phyloP scores from a whole-genome alignment of 2,888 invertebrate genomes.

The Chromoteleia sp. region DNA sequence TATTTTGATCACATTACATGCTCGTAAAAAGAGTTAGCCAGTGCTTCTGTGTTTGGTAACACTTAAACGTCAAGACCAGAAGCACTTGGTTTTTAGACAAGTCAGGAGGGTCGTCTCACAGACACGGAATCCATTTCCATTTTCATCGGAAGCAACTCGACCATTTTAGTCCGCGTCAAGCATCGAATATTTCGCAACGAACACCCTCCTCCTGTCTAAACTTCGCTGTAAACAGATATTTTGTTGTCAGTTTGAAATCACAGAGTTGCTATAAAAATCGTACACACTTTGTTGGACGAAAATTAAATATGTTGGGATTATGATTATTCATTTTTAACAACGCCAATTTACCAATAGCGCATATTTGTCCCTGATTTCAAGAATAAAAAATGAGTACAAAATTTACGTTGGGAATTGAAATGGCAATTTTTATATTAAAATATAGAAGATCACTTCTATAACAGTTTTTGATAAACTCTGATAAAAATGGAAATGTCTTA shows the following conservation, averaged over 20 bases:
- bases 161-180: constrained; percentile 65
- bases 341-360: constrained; percentile 20
- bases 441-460: too few relatives aligned
- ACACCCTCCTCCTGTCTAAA: constrained; percentile 63
- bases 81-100: constrained; percentile 61
- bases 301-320: constrained; percentile 9
- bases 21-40: constrained; percentile 45
- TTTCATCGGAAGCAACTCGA: constrained; percentile 67
- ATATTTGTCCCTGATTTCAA: constrained; percentile 27
- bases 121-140: constrained; percentile 68
- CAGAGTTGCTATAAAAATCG: constrained; percentile 28
- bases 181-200: constrained; percentile 63
- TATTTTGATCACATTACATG: constrained; percentile 52
- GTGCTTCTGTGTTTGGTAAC: constrained; percentile 58
- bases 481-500: too few relatives aligned
- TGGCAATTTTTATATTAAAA: too few relatives aligned
- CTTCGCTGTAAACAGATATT: constrained; percentile 63
- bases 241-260: constrained; percentile 59
- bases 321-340: constrained; percentile 39
- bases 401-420: background rate
- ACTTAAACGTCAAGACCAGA: constrained; percentile 66
- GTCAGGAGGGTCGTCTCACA: constrained; percentile 60
- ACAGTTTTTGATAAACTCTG: too few relatives aligned
- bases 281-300: constrained; percentile 7
- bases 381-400: constrained; percentile 17